Evolutionary conservation across 2,797 vertebrate genomes (phyloP), one percentile per base, ranked within the genome.

Genomic region (Phrynocephalus forsythii): DNA sequence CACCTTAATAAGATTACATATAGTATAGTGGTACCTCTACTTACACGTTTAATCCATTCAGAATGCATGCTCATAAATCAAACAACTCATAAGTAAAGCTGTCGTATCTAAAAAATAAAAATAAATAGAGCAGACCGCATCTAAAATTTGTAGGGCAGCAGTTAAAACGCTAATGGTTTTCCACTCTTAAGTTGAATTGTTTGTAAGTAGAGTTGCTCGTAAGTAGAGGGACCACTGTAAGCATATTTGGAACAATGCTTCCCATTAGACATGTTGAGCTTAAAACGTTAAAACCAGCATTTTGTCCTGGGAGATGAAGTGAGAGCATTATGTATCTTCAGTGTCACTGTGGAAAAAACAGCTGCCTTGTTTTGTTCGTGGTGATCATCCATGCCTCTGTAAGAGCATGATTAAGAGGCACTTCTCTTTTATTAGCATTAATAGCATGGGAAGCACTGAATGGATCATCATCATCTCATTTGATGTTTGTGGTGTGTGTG

Each of bases 381-480:
- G 16, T 76, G 22, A 83, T 83, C 83, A 83, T 76, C 68, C 75
- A 75, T 78, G 81, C 86, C 44, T 87, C 15, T 26, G 81, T 28
- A 79, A 50, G 90, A 81, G 91, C 76, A 88, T 1, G n/a, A 85
- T 83, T 84, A 82, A 85, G 73, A 90, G 90, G 85, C 89, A 91
- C 91, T 87, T 87, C 18, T 82, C 72, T 90, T 92, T 92, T 91
- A 92, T 90, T 90, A 83, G 88, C 84, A 87, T 44, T 85, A 85
- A 89, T 67, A 78, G 2, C 68, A 87, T 24, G 77, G 87, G 89
- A 92, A n/a, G 78, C 52, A 85, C 91, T 90, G 69, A 89, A 72
- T 77, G 81, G 85, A 89, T 28, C 72, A 76, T 28, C 69, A 76
- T 81, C 89, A 82, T 22, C 79, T 71, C 60, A 88, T 72, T n/a